Evolutionary conservation across 2,797 vertebrate genomes (phyloP), one percentile per base, ranked within the genome.

Genomic region (Notoglanidium macrostoma): DNA sequence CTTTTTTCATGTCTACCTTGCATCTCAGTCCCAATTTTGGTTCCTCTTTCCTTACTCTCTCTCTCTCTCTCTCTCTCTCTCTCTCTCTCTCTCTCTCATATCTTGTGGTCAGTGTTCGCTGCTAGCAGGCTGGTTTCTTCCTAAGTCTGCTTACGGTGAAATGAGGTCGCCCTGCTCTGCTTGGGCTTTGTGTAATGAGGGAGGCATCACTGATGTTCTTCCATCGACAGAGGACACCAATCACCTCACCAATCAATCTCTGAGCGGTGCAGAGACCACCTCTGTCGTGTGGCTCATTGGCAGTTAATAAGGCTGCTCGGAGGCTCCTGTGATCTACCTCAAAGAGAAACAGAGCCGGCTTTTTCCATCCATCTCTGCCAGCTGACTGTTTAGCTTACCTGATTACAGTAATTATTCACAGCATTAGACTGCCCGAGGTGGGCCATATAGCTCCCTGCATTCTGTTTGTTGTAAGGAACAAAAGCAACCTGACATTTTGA

Each of bases 301-400:
- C 86, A 87, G 87, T 87, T 90, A 90, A 93, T 92, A 92, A 93
- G 90, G 83, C 77, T 59, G 86, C 86, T 86, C 5, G 2, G 83
- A 89, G 84, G 80, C 92, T 92, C 92, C 89, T 88, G 89, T 89
- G 91, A 92, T 92, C 90, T 90, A 68, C 88, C 90, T 95, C 93
- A 95, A 92, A 94, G 93, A 93, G 85, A 90, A 94, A 91, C 91
- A 44, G 88, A 86, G 90, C 88, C 82, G 85, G 86, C 86, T 63
- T 92, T 93, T 91, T 90, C 92, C 94, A 95, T 95, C 92, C 93
- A 94, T 94, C 91, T 94, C 87, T 88, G 93, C 93, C 92, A 92
- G 92, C 90, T 93, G 93, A 94, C 93, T 95, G 94, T 94, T 95
- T 93, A 94, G 93, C 91, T 94, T 94, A 76, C 91, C 92, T 94